Evolutionary conservation across 2,797 vertebrate genomes (phyloP).

Genomic region (Cheirogaleus major): DNA sequence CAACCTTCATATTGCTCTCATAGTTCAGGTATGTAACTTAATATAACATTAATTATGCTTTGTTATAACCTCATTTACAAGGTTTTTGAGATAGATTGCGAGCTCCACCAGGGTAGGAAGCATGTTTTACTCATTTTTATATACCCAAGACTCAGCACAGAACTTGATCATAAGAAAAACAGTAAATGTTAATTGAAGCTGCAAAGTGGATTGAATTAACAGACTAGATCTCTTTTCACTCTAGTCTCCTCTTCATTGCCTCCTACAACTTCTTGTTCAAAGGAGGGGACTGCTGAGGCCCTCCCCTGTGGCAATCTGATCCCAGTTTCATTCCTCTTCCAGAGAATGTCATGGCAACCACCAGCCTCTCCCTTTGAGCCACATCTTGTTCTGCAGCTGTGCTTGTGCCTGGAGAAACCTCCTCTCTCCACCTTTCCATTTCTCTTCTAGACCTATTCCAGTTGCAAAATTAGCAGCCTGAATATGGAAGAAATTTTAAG

Average conservation of each 20-base stretch:
- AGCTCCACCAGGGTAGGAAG: neutral
- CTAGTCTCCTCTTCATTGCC: conserved; percentile 56
- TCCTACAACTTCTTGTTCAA: conserved; percentile 48
- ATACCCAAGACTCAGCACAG: neutral
- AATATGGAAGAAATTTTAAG: conserved; percentile 17
- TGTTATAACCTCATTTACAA: neutral
- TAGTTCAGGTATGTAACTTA: neutral
- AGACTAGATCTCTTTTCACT: conserved; percentile 41
- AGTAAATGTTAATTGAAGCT: conserved; percentile 12
- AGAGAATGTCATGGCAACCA: conserved; percentile 76
- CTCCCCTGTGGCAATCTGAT: conserved; percentile 68
- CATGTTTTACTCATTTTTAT: conserved; percentile 35
- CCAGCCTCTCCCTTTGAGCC: conserved; percentile 54
- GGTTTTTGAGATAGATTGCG: conserved; percentile 13
- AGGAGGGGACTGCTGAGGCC: conserved; percentile 24
- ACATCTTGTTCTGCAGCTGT: conserved; percentile 41
- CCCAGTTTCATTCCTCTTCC: conserved; percentile 50
- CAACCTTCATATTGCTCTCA: neutral
- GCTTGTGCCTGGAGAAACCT: neutral
- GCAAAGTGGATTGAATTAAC: conserved; percentile 20
- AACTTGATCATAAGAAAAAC: neutral
- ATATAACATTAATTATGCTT: neutral
- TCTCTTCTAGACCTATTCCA: conserved; percentile 3
- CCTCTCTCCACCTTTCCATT: neutral
- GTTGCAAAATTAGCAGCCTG: neutral